phyloP scores from a whole-genome alignment of 1,140 invertebrate species.

The Episyrphus balteatus region DNA sequence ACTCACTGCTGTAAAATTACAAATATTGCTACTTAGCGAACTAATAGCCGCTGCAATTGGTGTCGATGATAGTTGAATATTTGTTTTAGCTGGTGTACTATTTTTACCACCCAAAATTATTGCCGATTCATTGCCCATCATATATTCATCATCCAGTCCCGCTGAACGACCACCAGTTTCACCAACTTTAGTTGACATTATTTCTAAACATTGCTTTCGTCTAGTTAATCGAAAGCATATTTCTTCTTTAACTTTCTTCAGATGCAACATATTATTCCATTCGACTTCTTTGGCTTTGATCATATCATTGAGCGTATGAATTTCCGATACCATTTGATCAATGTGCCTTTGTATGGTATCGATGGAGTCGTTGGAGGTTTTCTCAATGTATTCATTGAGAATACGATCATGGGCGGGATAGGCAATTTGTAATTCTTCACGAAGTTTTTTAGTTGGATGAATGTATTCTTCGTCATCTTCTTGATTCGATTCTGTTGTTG shows the following conservation, averaged over 20 bases:
- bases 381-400: conserved; percentile 48
- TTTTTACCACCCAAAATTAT: background rate
- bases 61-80: background rate
- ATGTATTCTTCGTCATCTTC: conserved; percentile 16
- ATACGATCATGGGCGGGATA: conserved; percentile 44
- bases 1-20: background rate
- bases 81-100: background rate
- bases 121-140: background rate
- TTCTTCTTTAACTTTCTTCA: conserved; percentile 72
- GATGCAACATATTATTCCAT: conserved; percentile 68
- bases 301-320: conserved; percentile 54
- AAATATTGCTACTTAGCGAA: background rate
- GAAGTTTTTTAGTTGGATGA: conserved; percentile 39
- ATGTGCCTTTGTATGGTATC: conserved; percentile 47
- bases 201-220: conserved; percentile 47
- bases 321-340: conserved; percentile 47
- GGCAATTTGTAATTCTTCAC: conserved; percentile 42
- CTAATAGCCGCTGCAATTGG: background rate
- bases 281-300: conserved; percentile 66
- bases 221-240: conserved; percentile 56
- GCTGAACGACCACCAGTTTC: background rate
- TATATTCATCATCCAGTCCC: background rate
- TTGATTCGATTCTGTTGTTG: background rate
- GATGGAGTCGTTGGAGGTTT: conserved; percentile 41
- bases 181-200: conserved; percentile 15